A percentile compares a stretch with the other conserved stretches of the same genome.
phyloP scores from a whole-genome alignment of 2,113 vertebrate genomes.

The Geococcyx californianus region DNA sequence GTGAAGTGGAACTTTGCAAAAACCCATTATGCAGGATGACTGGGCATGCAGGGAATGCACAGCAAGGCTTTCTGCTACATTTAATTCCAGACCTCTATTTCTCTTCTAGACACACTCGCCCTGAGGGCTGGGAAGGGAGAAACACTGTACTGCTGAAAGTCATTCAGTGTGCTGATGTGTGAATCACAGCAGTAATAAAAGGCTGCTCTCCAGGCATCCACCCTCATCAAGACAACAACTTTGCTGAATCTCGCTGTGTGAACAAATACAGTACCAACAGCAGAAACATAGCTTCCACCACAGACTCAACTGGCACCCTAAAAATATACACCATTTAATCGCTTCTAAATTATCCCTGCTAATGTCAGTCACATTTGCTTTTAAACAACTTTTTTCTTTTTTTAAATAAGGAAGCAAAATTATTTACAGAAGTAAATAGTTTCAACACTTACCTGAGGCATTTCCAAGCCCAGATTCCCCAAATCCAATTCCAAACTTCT shows the following conservation, averaged over 20 bases:
- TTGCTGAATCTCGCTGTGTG: not conserved
- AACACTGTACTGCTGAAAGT: constrained; percentile 37
- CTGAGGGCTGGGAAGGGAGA: constrained; percentile 14
- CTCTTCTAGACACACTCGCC: constrained; percentile 29
- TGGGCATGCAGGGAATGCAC: not conserved
- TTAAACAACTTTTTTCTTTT: not conserved
- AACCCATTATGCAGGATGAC: not conserved
- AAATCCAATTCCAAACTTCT: constrained; percentile 85
- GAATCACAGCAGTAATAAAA: constrained; percentile 59
- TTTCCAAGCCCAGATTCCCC: constrained; percentile 89
- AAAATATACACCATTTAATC: not conserved
- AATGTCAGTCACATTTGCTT: not conserved
- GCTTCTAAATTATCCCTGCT: not conserved
- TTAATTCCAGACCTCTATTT: constrained; percentile 23
- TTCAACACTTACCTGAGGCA: constrained; percentile 98
- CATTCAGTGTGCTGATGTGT: constrained; percentile 20
- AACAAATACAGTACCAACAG: not conserved
- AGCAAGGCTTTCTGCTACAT: constrained; percentile 19
- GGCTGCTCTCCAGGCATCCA: constrained; percentile 40
- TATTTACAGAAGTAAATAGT: not conserved
- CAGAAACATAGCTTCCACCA: not conserved
- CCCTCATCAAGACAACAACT: not conserved
- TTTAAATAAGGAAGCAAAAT: not conserved
- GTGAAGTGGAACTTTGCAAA: not conserved
- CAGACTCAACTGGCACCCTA: not conserved